Evolutionary conservation across 2,797 vertebrate genomes (phyloP).

Genomic region (Sternarchorhynchus goeldii): DNA sequence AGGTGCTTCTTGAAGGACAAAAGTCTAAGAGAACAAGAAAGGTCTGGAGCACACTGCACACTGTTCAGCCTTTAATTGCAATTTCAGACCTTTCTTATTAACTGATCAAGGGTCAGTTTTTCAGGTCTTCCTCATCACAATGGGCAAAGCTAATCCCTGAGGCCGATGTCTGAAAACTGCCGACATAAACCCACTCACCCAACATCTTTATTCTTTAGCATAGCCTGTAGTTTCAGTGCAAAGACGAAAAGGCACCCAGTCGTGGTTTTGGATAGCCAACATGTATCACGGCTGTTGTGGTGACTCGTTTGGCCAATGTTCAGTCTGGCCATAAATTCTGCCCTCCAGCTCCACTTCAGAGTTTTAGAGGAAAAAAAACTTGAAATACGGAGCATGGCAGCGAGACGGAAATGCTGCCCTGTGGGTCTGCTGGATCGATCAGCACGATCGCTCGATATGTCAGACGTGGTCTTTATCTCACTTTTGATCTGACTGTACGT

Average conservation of each 20-base stretch:
- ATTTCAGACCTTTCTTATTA: too few relatives aligned
- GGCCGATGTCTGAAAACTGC: slow-evolving; percentile 1
- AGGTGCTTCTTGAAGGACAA: too few relatives aligned
- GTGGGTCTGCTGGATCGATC: neutral
- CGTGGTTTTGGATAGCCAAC: neutral
- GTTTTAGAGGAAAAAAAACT: neutral
- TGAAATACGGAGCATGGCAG: neutral
- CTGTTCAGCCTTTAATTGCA: too few relatives aligned
- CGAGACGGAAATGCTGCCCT: neutral
- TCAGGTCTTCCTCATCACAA: neutral
- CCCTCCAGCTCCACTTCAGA: neutral
- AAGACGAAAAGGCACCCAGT: neutral
- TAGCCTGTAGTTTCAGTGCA: neutral
- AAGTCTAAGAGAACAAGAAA: too few relatives aligned
- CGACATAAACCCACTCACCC: neutral
- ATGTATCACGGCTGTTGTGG: neutral
- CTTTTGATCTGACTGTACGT: neutral
- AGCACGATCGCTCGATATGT: neutral
- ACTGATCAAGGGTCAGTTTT: neutral
- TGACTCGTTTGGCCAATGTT: neutral
- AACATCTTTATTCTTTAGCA: neutral
- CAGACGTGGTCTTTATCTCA: neutral
- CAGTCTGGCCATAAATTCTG: slow-evolving; percentile 2
- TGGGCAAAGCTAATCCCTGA: neutral
- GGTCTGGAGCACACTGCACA: too few relatives aligned